phyloP scores from a whole-genome alignment of 92 coral and sea anemone genomes.

The Anthopleura xanthogrammica region DNA sequence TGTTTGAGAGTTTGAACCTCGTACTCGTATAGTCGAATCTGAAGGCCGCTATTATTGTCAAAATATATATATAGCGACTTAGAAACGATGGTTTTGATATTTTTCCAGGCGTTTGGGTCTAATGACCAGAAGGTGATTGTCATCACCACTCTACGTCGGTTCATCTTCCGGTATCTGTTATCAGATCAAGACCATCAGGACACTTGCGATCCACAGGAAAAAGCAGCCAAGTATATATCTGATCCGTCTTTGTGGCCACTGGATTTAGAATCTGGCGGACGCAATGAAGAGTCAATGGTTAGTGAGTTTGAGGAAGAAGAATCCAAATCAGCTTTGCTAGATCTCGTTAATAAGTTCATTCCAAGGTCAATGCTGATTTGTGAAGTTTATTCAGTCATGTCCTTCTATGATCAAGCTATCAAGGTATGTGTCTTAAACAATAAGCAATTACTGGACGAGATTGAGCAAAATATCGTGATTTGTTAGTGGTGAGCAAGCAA shows the following conservation, averaged over 20 bases:
- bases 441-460: too few relatives aligned
- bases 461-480: too few relatives aligned
- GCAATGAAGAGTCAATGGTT: neutral
- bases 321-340: neutral
- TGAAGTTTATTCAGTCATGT: constrained; percentile 40
- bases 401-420: constrained; percentile 21
- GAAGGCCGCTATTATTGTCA: too few relatives aligned
- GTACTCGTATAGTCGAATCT: too few relatives aligned
- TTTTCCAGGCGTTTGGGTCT: neutral
- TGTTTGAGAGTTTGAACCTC: too few relatives aligned
- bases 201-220: constrained; percentile 32
- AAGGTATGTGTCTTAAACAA: constrained; percentile 23
- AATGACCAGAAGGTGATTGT: constrained; percentile 8
- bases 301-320: constrained; percentile 5
- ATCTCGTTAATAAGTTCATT: constrained; percentile 23
- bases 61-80: neutral
- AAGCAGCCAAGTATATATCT: constrained; percentile 25
- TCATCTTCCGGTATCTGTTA: constrained; percentile 55
- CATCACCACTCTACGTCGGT: constrained; percentile 54
- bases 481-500: too few relatives aligned
- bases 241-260: constrained; percentile 59
- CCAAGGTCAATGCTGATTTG: constrained; percentile 29
- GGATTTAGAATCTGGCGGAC: constrained; percentile 2
- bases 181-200: constrained; percentile 29
- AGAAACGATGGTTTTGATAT: neutral